Conservation (phyloP, 2,797 vertebrate genomes). For the Hephaestus fuliginosus region DNA sequence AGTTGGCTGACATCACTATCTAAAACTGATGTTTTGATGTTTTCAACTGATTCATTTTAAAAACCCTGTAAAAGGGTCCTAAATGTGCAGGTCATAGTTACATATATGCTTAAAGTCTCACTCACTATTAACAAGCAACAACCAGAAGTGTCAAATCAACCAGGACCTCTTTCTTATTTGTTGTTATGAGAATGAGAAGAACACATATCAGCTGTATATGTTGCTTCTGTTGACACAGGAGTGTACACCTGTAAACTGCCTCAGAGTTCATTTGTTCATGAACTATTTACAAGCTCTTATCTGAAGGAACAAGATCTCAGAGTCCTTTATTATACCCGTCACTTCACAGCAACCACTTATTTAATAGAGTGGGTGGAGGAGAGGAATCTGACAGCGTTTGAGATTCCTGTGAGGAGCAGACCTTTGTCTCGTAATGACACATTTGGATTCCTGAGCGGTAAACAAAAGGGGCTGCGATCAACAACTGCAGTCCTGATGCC, state of each 20-base stretch:
- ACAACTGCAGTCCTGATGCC: slow-evolving; percentile 46
- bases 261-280: slow-evolving; percentile 10
- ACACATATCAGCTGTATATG: neutral
- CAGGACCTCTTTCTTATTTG: neutral
- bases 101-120: too few relatives aligned
- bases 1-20: too few relatives aligned
- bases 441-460: slow-evolving; percentile 47
- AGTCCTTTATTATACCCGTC: slow-evolving; percentile 16
- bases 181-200: neutral
- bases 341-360: slow-evolving; percentile 50
- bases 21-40: too few relatives aligned
- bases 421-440: slow-evolving; percentile 33
- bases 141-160: neutral
- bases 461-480: slow-evolving; percentile 55
- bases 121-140: neutral
- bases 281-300: slow-evolving; percentile 45
- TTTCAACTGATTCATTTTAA: too few relatives aligned
- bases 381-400: slow-evolving; percentile 28
- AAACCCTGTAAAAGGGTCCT: too few relatives aligned
- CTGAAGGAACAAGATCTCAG: neutral
- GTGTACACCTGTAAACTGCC: slow-evolving; percentile 15
- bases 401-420: slow-evolving; percentile 1
- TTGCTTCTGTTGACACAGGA: neutral
- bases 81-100: too few relatives aligned
- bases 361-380: slow-evolving; percentile 30